Conservation (phyloP, 2,888 invertebrate genomes). For the Microctonus aethiopoides region DNA sequence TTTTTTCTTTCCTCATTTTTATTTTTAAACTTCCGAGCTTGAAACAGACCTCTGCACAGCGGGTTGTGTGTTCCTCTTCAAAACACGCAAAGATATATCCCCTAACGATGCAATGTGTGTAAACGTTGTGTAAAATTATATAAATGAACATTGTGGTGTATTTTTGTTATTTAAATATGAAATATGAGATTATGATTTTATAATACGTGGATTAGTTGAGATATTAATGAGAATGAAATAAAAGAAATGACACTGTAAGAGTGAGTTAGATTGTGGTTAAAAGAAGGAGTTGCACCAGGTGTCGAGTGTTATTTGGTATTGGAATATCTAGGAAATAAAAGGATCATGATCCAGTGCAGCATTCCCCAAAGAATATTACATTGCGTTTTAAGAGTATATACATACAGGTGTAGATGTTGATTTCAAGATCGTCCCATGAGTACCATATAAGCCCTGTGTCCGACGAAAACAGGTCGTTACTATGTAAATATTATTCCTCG, state of each 20-base stretch:
- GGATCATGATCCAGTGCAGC: background rate
- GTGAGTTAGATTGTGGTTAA: slow-evolving; percentile 7
- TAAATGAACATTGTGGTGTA: background rate
- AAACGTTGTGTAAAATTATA: background rate
- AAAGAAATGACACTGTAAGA: background rate
- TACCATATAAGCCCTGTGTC: background rate
- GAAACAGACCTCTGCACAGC: background rate
- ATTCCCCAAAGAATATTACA: slow-evolving; percentile 13
- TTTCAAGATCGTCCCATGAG: slow-evolving; percentile 18
- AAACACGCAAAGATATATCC: background rate
- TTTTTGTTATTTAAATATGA: background rate
- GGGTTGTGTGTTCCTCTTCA: background rate
- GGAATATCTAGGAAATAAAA: background rate
- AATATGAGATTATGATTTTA: background rate
- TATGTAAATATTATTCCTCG: background rate
- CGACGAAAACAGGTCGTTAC: background rate
- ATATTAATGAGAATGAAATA: no score
- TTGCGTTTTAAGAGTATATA: background rate
- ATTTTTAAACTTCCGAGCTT: background rate
- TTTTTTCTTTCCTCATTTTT: background rate
- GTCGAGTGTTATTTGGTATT: slow-evolving; percentile 25
- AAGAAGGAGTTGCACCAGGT: slow-evolving; percentile 40
- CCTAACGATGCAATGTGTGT: background rate
- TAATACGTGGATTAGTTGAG: background rate
- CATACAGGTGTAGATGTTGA: slow-evolving; percentile 15